Evolutionary conservation across 2,113 vertebrate genomes (phyloP).

Genomic region (Hemibagrus wyckioides): DNA sequence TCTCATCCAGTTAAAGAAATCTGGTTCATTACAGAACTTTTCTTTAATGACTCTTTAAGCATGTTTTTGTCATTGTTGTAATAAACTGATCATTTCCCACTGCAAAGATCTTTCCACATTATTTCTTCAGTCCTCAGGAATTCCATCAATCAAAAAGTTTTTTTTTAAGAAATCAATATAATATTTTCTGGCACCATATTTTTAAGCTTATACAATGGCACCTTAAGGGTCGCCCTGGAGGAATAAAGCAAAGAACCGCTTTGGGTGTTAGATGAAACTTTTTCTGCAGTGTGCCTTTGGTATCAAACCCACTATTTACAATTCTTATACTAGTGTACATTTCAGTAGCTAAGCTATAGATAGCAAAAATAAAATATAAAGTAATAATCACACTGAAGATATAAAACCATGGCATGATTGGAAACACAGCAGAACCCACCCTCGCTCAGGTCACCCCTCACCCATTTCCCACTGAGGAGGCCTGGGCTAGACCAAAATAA

Average conservation of each 20-base stretch:
- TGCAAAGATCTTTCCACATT: background rate
- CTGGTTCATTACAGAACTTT: background rate
- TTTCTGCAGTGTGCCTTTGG: background rate
- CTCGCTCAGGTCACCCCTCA: background rate
- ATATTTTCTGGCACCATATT: background rate
- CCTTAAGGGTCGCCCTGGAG: background rate
- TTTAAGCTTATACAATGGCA: background rate
- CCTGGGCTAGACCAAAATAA: slow-evolving; percentile 29
- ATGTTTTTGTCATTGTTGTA: background rate
- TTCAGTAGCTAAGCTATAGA: background rate
- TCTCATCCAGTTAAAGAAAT: background rate
- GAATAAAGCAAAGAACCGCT: background rate
- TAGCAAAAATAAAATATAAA: background rate
- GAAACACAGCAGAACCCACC: background rate
- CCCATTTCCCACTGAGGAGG: background rate
- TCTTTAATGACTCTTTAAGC: background rate
- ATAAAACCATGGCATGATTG: background rate
- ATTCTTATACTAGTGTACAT: background rate
- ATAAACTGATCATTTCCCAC: background rate
- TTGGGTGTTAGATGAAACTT: background rate
- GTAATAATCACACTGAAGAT: no score
- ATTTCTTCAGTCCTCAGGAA: background rate
- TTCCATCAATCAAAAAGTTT: background rate
- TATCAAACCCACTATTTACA: background rate
- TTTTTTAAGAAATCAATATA: background rate